A percentile compares a stretch with the other conserved stretches of the same genome.
phyloP scores from a whole-genome alignment of 2,797 vertebrate species.

The Spondyliosoma cantharus region DNA sequence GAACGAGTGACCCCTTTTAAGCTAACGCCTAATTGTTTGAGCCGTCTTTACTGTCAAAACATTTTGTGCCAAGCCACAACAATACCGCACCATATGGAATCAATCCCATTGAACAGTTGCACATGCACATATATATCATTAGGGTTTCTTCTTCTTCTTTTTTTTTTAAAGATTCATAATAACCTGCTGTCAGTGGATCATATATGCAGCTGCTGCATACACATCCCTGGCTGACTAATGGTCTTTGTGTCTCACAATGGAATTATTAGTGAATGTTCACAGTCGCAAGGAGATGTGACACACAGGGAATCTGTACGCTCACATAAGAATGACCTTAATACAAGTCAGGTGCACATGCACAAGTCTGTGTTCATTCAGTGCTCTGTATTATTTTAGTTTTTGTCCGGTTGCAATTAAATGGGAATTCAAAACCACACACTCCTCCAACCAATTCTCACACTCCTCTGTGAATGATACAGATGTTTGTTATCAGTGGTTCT shows the following conservation, averaged over 20 bases:
- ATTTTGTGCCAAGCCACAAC: no score
- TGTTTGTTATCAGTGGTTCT: conserved; percentile 58
- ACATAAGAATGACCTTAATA: background rate
- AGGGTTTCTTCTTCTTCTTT: no score
- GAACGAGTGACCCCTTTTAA: no score
- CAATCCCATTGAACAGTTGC: no score
- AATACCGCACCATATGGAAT: no score
- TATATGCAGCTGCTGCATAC: no score
- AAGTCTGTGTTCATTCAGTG: background rate
- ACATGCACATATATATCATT: no score
- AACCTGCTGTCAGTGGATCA: no score
- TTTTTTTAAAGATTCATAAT: no score
- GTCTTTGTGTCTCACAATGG: conserved; percentile 5
- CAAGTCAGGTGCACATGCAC: conserved; percentile 13
- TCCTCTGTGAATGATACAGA: conserved; percentile 31
- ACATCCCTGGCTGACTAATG: background rate
- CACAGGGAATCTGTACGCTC: background rate
- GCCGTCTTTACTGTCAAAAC: no score
- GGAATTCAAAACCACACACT: conserved; percentile 30
- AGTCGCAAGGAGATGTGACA: background rate
- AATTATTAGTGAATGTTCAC: background rate
- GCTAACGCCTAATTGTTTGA: no score
- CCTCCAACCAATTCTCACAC: conserved; percentile 1
- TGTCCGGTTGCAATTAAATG: conserved; percentile 7
- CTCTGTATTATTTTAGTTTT: background rate